Evolutionary conservation across 2,113 vertebrate genomes (phyloP), one percentile per base, ranked within the genome.

Genomic region (Leuciscus idus): DNA sequence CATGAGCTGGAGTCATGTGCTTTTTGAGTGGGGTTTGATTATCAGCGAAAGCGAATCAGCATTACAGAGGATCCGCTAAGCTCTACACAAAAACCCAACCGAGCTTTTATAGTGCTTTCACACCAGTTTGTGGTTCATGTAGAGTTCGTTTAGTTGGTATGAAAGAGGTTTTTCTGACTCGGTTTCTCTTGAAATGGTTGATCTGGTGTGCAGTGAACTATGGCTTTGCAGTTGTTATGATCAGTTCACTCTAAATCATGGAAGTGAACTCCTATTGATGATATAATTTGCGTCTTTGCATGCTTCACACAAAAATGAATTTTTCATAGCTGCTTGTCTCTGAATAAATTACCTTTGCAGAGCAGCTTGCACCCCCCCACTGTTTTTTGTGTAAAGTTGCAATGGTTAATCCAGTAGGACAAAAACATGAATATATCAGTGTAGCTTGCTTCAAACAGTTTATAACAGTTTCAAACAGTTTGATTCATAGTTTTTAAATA

Each of bases 11-110:
- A 33, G 11, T 87, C 61, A 19, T 39, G 39, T 57, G 26, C 62
- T 43, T 46, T 43, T 46, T 78, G 85, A 23, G 70, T 9, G 11
- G 80, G 73, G 79, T 86, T 86, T 73, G 21, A 64, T 78, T 55
- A 59, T 80, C 12, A 26, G 77, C 8, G 11, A 19, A 6, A 66
- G 39, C 19, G 80, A 84, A 62, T 81, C 62, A 61, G 62, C 66
- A 30, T 79, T 28, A 39, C 8, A 39, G 13, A 72, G 68, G 39
- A 81, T 83, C 39, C 46, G n/a, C 75, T 59, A 84, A 84, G 72
- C 59, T 76, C 50, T 46, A 61, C 36, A 26, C 43, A 80, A 84
- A 86, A 78, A 33, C 4, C 23, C 61, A 81, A 8, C n/a, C 23
- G 23, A 55, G 62, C 39, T n/a, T 36, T 19, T 39, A 70, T 61